phyloP scores from a whole-genome alignment of 2,797 vertebrate genomes.

The Xenops minutus region DNA sequence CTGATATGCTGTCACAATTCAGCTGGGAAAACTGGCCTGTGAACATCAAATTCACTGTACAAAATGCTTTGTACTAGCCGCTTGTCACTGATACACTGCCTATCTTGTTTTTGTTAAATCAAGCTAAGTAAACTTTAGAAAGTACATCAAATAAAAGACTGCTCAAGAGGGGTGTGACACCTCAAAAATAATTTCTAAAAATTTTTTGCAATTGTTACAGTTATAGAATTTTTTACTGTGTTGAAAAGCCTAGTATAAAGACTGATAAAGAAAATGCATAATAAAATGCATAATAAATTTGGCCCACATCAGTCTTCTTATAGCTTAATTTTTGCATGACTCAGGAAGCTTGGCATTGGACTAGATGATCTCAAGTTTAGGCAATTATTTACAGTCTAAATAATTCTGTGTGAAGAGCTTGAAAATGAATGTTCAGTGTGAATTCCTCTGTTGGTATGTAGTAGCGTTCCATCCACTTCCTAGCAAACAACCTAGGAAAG shows the following conservation, averaged over 20 bases:
- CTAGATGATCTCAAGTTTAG: neutral
- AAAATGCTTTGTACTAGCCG: conserved; percentile 40
- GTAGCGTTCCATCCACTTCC: conserved; percentile 9
- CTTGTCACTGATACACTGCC: conserved; percentile 14
- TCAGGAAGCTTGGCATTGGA: neutral
- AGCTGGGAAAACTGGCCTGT: neutral
- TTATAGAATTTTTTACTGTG: conserved; percentile 46
- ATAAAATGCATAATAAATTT: conserved; percentile 40
- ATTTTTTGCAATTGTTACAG: conserved; percentile 31
- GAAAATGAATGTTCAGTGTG: conserved; percentile 61
- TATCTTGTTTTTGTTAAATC: conserved; percentile 60
- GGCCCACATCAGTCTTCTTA: conserved; percentile 44
- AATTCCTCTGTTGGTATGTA: conserved; percentile 52
- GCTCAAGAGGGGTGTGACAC: conserved; percentile 31
- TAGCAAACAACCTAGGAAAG: conserved; percentile 28
- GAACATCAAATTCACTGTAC: conserved; percentile 22
- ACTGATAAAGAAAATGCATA: conserved; percentile 3
- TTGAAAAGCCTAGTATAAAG: conserved; percentile 42
- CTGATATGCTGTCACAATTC: neutral
- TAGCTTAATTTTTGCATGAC: conserved; percentile 57
- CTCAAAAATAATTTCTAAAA: conserved; percentile 52
- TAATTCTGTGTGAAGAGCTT: neutral
- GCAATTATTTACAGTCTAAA: neutral
- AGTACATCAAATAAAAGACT: conserved; percentile 59
- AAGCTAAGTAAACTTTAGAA: conserved; percentile 54